Evolutionary conservation across 2,113 vertebrate genomes (phyloP).

Genomic region (Campylomormyrus tamandua): DNA sequence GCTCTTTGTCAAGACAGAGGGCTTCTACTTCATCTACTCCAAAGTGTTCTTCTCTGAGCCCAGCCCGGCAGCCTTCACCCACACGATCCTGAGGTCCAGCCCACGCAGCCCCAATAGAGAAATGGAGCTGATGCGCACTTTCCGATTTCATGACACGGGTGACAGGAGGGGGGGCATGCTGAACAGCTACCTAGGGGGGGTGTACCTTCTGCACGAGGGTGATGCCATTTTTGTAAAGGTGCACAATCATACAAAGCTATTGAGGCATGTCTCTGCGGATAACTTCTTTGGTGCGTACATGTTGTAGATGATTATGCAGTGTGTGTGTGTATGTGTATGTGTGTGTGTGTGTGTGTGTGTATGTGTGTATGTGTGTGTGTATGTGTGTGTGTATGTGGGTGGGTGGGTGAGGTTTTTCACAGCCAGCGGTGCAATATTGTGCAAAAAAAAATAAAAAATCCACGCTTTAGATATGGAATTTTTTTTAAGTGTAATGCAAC

Average conservation of each 20-base stretch:
- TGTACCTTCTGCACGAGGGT: conserved; percentile 53
- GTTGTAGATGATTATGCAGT: conserved; percentile 49
- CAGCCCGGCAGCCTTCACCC: conserved; percentile 27
- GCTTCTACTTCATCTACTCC: conserved; percentile 73
- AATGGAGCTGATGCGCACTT: conserved; percentile 49
- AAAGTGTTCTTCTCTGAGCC: conserved; percentile 54
- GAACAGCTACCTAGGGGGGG: conserved; percentile 68
- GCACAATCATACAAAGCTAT: conserved; percentile 34
- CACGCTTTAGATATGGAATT: neutral
- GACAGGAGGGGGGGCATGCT: neutral
- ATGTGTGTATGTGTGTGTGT: neutral
- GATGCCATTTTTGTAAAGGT: conserved; percentile 63
- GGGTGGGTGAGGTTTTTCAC: neutral
- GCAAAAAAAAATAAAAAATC: neutral
- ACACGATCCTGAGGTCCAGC: conserved; percentile 47
- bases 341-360: neutral
- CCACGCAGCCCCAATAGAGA: conserved; percentile 4
- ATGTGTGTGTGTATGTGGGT: neutral
- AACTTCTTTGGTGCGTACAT: conserved; percentile 73
- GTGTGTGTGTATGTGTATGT: neutral
- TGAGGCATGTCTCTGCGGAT: conserved; percentile 20
- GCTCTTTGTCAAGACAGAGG: conserved; percentile 52
- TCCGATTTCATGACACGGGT: neutral
- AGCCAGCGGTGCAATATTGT: neutral
- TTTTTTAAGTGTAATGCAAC: neutral